A percentile compares a stretch with the other conserved stretches of the same genome.
phyloP scores from a whole-genome alignment of 2,113 vertebrate species.

The Nansenia antarctica region DNA sequence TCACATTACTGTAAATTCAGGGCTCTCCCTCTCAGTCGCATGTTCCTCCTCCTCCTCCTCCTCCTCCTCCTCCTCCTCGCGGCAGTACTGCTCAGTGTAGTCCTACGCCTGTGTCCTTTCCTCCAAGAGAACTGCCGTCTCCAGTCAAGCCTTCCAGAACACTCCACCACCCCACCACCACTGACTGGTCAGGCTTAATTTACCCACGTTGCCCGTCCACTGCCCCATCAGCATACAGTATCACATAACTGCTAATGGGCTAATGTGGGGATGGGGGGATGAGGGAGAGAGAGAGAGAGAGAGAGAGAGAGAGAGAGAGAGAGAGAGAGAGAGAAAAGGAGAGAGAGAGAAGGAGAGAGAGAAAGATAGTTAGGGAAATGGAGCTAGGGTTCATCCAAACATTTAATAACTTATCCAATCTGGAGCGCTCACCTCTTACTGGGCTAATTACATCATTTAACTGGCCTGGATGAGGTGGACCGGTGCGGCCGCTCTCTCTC shows the following conservation, averaged over 20 bases:
- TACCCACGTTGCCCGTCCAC: slow-evolving; percentile 67
- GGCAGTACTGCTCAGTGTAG: too few species aligned
- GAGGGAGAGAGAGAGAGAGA: slow-evolving; percentile 20
- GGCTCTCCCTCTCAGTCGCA: slow-evolving; percentile 21
- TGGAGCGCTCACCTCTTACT: slow-evolving; percentile 67
- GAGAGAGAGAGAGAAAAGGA: slow-evolving; percentile 6
- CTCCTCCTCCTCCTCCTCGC: background rate
- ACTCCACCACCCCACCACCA: too few species aligned
- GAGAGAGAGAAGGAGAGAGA: slow-evolving; percentile 33
- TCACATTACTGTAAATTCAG: slow-evolving; percentile 50
- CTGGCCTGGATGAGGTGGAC: slow-evolving; percentile 59
- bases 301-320: slow-evolving; percentile 29
- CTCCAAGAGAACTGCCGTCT: slow-evolving; percentile 48
- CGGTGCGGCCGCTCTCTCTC: slow-evolving; percentile 54
- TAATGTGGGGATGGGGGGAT: slow-evolving; percentile 51
- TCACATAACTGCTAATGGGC: slow-evolving; percentile 76
- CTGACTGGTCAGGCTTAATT: slow-evolving; percentile 75
- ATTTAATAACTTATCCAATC: slow-evolving; percentile 78
- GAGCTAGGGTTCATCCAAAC: slow-evolving; percentile 77
- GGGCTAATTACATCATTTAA: slow-evolving; percentile 75
- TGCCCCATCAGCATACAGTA: slow-evolving; percentile 73
- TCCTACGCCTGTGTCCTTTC: slow-evolving; percentile 44
- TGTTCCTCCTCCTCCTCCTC: slow-evolving; percentile 9
- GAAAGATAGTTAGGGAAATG: slow-evolving; percentile 67
- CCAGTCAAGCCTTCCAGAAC: slow-evolving; percentile 55